Percentiles rank a stretch among this genome's conserved stretches.
These are phyloP conservation scores for Athene cunicularia DNA, from an alignment of 2,113 vertebrate species.

Conservation along the genomic window DNA sequence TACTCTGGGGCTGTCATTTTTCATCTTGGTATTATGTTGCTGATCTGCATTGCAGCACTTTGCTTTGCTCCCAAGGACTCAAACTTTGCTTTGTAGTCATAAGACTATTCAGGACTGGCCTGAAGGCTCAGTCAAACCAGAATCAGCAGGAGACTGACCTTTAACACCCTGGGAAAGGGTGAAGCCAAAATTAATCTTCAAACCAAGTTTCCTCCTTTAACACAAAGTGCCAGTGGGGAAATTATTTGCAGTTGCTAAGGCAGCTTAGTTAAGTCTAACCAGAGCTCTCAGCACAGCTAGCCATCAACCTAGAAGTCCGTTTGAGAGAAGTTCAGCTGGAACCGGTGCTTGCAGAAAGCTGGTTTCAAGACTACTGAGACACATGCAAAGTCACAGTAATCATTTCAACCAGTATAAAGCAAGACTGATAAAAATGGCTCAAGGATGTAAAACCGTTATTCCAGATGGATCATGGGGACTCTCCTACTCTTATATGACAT, in stretches of 20 bases:
- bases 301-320: neutral
- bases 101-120: neutral
- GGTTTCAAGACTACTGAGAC: neutral
- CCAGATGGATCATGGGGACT: neutral
- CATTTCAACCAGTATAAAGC: neutral
- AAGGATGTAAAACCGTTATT: neutral
- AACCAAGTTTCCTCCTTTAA: neutral
- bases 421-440: neutral
- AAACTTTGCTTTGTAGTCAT: conserved; percentile 18
- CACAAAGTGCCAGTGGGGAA: neutral
- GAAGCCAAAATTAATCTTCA: conserved; percentile 25
- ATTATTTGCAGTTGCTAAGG: neutral
- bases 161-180: neutral
- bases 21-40: conserved; percentile 1
- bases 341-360: neutral
- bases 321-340: neutral
- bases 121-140: conserved; percentile 15
- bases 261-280: neutral
- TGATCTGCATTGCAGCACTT: conserved; percentile 40
- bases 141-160: conserved; percentile 5
- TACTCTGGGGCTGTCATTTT: conserved; percentile 37
- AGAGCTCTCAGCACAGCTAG: neutral
- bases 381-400: neutral
- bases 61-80: neutral
- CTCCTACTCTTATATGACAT: neutral